These are phyloP conservation scores for Andrena trimmerana DNA, from an alignment of 2,888 invertebrate genomes.

Conservation along the genomic window DNA sequence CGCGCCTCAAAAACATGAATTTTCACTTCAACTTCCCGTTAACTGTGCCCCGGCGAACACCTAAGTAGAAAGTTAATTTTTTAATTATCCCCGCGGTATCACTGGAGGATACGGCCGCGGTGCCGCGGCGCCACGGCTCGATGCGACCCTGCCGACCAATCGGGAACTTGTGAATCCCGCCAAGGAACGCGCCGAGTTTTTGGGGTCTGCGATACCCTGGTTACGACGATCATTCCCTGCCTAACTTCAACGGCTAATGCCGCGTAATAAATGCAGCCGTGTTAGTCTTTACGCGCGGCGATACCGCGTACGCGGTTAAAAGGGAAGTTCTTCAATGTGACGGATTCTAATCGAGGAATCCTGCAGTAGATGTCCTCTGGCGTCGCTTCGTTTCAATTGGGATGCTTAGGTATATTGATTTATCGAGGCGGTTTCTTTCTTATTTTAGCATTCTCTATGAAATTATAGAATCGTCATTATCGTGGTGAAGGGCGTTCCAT, in stretches of 20 bases:
- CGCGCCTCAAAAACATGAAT: slow-evolving; percentile 84
- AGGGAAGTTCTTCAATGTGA: slow-evolving; percentile 58
- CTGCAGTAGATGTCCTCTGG: too few relatives aligned
- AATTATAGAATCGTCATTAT: slow-evolving; percentile 13
- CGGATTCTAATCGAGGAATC: not conserved
- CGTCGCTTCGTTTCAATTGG: not conserved
- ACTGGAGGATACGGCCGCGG: slow-evolving; percentile 41
- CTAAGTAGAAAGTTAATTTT: slow-evolving; percentile 84
- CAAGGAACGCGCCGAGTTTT: slow-evolving; percentile 40
- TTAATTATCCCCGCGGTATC: slow-evolving; percentile 77
- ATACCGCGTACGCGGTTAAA: slow-evolving; percentile 56
- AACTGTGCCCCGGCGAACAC: slow-evolving; percentile 78
- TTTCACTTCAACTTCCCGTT: slow-evolving; percentile 84
- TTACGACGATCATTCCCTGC: slow-evolving; percentile 63
- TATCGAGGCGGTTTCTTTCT: too few relatives aligned
- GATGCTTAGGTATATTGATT: not conserved
- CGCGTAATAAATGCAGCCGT: slow-evolving; percentile 56
- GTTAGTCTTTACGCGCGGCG: slow-evolving; percentile 53
- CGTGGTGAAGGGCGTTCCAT: not conserved
- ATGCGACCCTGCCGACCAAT: slow-evolving; percentile 60
- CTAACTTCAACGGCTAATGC: slow-evolving; percentile 61
- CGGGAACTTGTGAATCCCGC: slow-evolving; percentile 56
- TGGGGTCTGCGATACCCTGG: not conserved
- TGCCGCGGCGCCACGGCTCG: slow-evolving; percentile 27
- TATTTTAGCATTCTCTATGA: too few relatives aligned